Evolutionary conservation across 2,113 vertebrate genomes (phyloP).

Genomic region (Amazona guildingii): DNA sequence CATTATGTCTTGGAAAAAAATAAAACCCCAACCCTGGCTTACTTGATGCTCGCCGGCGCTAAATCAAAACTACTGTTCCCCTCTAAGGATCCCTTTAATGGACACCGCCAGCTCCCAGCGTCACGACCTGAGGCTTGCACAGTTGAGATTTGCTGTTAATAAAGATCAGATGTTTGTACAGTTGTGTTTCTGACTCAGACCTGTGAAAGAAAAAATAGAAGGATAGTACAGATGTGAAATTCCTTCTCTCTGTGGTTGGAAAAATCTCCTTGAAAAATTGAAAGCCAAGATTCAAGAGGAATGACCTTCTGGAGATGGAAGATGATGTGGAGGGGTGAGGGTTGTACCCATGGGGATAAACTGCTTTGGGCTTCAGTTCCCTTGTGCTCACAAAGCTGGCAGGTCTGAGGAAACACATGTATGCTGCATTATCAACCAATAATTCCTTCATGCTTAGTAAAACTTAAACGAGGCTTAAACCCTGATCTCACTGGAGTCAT

Average conservation of each 20-base stretch:
- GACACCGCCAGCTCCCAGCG: constrained; percentile 30
- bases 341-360: background rate
- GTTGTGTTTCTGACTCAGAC: constrained; percentile 63
- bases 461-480: constrained; percentile 65
- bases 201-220: constrained; percentile 26
- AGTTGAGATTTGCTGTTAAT: constrained; percentile 56
- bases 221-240: constrained; percentile 22
- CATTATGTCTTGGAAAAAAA: constrained; percentile 33
- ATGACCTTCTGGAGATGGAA: constrained; percentile 20
- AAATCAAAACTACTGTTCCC: constrained; percentile 61
- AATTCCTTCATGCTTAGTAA: constrained; percentile 70
- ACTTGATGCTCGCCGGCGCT: constrained; percentile 26
- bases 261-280: constrained; percentile 39
- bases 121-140: constrained; percentile 41
- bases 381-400: constrained; percentile 1
- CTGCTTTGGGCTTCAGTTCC: background rate
- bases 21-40: background rate
- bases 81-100: constrained; percentile 49
- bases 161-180: constrained; percentile 65
- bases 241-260: constrained; percentile 39
- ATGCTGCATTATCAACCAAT: constrained; percentile 51
- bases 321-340: background rate
- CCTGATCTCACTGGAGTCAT: constrained; percentile 67
- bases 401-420: background rate
- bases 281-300: background rate